phyloP scores from a whole-genome alignment of 1,140 invertebrate genomes.

The Drosophila tropicalis region DNA sequence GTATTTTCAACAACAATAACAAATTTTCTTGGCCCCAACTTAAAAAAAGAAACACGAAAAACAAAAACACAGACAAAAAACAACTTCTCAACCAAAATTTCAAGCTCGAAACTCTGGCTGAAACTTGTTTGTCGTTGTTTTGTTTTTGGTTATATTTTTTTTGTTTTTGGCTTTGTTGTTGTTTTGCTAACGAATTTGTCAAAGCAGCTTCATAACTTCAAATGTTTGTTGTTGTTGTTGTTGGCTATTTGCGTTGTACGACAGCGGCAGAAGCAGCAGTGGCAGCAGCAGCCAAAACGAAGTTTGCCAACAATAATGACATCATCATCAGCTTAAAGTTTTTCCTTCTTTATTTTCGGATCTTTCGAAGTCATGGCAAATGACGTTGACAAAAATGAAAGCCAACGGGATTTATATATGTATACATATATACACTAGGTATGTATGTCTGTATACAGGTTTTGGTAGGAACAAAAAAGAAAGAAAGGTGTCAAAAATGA shows the following conservation, averaged over 20 bases:
- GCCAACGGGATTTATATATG: slow-evolving; percentile 4
- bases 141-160: slow-evolving; percentile 9
- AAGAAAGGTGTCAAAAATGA: slow-evolving; percentile 8
- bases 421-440: not conserved
- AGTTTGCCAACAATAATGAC: slow-evolving; percentile 76
- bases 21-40: slow-evolving; percentile 9
- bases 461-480: not conserved
- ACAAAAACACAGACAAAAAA: slow-evolving; percentile 14
- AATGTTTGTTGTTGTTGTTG: slow-evolving; percentile 25
- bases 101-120: slow-evolving; percentile 30
- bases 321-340: slow-evolving; percentile 77
- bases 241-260: slow-evolving; percentile 44
- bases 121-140: slow-evolving; percentile 69
- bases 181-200: slow-evolving; percentile 72
- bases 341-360: slow-evolving; percentile 8
- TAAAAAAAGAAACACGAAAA: not conserved
- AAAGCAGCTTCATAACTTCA: slow-evolving; percentile 76
- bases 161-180: slow-evolving; percentile 29
- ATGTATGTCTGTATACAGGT: not conserved
- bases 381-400: slow-evolving; percentile 50
- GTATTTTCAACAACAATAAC: not conserved
- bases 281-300: slow-evolving; percentile 41
- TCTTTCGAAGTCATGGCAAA: slow-evolving; percentile 68
- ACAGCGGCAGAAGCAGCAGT: slow-evolving; percentile 28
- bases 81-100: slow-evolving; percentile 48